phyloP scores from a whole-genome alignment of 1,140 invertebrate species.

The Hylaeus volcanicus region DNA sequence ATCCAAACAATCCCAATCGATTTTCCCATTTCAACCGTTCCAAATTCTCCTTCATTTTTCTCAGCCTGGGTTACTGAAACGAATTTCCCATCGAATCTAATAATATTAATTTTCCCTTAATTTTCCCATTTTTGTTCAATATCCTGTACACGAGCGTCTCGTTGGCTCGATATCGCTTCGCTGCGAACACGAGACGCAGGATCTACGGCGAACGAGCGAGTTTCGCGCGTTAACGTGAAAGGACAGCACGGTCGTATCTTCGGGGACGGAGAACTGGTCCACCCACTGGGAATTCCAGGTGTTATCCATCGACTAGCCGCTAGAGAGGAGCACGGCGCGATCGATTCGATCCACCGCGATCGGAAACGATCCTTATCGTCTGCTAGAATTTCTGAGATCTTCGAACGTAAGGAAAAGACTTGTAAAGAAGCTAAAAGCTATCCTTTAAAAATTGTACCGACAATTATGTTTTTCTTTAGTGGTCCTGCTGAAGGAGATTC shows the following conservation, averaged over 20 bases:
- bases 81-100: too few species aligned
- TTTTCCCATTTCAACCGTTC: too few species aligned
- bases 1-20: too few species aligned
- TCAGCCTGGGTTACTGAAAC: too few species aligned
- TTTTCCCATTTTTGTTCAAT: too few species aligned
- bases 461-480: too few species aligned
- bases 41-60: too few species aligned
- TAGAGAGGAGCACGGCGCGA: neutral
- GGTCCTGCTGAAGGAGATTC: too few species aligned
- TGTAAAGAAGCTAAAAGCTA: too few species aligned
- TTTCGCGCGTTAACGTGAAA: conserved; percentile 51
- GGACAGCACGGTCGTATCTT: conserved; percentile 52
- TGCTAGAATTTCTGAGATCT: neutral
- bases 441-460: too few species aligned
- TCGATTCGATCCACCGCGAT: conserved; percentile 7
- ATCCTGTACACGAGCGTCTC: neutral
- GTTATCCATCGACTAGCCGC: conserved; percentile 40
- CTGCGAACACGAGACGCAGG: neutral
- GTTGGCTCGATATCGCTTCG: neutral
- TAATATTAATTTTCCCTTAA: too few species aligned
- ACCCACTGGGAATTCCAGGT: conserved; percentile 62
- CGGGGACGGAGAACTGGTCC: conserved; percentile 60
- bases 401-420: neutral
- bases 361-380: conserved; percentile 30
- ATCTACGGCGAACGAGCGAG: conserved; percentile 22